Evolutionary conservation across 2,888 invertebrate species (phyloP), one percentile per base, ranked within the genome.

Genomic region (Opisthograptis luteolata): DNA sequence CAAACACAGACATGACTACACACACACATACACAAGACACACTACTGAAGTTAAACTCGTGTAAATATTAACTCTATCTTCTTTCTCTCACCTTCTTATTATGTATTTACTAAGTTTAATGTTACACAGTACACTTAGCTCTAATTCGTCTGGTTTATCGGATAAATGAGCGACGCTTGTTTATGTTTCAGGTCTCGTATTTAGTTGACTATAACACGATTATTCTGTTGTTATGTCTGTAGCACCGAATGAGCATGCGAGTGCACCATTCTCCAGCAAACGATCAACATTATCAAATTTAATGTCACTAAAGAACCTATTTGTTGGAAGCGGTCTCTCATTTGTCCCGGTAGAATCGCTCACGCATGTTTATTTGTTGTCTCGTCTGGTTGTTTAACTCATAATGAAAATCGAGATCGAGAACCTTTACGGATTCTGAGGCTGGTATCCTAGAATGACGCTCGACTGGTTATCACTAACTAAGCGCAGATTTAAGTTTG

Each of bases 351-450:
- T 63, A 64, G 60, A 59, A 10, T 60, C 59, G 76, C 77, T 70
- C 82, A 76, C 82, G 87, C 84, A 87, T 87, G 85, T 80, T 87
- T 85, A 87, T 86, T 86, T 82, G 85, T 80, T 83, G 82, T 72
- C 67, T 68, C 64, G 66, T 76, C 76, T 78, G 78, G 79, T 66
- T 79, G 65, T 73, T 72, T 76, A 25, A 22, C n/a, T 79, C 78
- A 75, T 70, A 73, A 72, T n/a, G n/a, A n/a, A n/a, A n/a, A n/a
- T n/a, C n/a, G n/a, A n/a, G n/a, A n/a, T n/a, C 73, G 74, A 80
- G 72, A 75, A 77, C 58, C 42, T 19, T 58, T 60, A 71, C 72
- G 74, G 77, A 78, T 72, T 65, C 74, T 80, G 80, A 81, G 32
- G n/a, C n/a, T n/a, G n/a, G n/a, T n/a, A n/a, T n/a, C n/a, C n/a